Evolutionary conservation across 2,888 invertebrate species (phyloP).

Genomic region (Cacoxenus indagator): DNA sequence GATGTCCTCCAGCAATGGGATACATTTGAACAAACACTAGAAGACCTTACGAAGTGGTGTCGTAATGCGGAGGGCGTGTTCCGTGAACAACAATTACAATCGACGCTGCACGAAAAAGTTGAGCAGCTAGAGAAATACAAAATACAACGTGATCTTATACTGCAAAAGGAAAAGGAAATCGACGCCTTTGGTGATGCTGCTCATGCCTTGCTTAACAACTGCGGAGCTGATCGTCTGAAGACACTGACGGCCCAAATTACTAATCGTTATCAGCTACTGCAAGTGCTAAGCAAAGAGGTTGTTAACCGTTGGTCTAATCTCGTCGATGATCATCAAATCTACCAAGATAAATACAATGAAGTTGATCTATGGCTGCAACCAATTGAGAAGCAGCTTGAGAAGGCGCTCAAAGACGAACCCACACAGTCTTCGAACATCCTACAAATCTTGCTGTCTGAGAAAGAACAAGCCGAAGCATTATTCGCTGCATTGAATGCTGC

Average conservation of each 20-base stretch:
- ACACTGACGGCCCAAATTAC: slow-evolving; percentile 91
- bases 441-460: slow-evolving; percentile 82
- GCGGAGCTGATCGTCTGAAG: slow-evolving; percentile 87
- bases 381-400: slow-evolving; percentile 79
- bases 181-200: slow-evolving; percentile 91
- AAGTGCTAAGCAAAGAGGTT: slow-evolving; percentile 86
- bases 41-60: slow-evolving; percentile 88
- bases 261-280: slow-evolving; percentile 85
- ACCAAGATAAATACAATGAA: slow-evolving; percentile 81
- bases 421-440: slow-evolving; percentile 79
- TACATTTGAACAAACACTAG: slow-evolving; percentile 86
- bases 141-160: slow-evolving; percentile 81
- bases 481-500: slow-evolving; percentile 81
- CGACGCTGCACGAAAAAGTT: slow-evolving; percentile 85
- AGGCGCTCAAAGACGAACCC: slow-evolving; percentile 77
- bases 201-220: slow-evolving; percentile 86
- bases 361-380: slow-evolving; percentile 84
- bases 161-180: slow-evolving; percentile 85
- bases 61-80: slow-evolving; percentile 86
- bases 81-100: slow-evolving; percentile 87
- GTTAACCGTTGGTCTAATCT: slow-evolving; percentile 87
- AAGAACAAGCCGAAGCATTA: slow-evolving; percentile 86
- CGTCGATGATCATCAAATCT: slow-evolving; percentile 86
- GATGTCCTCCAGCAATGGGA: slow-evolving; percentile 86
- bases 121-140: slow-evolving; percentile 80